Conservation (phyloP, 2,888 invertebrate genomes). For the Gortyna flavago region DNA sequence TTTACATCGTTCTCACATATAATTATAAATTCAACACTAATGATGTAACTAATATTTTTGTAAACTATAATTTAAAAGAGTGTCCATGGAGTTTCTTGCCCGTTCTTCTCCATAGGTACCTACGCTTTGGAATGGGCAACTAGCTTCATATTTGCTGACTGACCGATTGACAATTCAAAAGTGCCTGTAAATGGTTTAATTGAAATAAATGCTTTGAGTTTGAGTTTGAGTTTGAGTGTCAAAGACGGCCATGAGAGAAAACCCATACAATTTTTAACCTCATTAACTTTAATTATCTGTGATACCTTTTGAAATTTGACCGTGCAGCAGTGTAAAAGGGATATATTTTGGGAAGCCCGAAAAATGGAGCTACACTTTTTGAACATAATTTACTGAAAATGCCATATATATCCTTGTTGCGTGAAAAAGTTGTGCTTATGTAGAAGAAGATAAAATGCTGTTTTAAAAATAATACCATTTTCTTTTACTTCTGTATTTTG, state of each 20-base stretch:
- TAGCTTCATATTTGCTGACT: too few species aligned
- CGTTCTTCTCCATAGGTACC: too few species aligned
- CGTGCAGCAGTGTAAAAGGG: conserved; percentile 5
- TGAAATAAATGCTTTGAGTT: too few species aligned
- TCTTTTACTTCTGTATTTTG: not conserved
- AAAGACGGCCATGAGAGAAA: conserved; percentile 25
- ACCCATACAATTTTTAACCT: conserved; percentile 31
- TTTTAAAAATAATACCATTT: not conserved
- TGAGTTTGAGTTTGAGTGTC: too few species aligned
- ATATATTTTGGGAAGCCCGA: not conserved
- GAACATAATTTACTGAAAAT: conserved; percentile 20
- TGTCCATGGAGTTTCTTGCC: too few species aligned
- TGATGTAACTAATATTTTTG: too few species aligned
- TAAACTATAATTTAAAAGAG: too few species aligned
- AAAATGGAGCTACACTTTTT: conserved; percentile 19
- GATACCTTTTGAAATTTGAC: conserved; percentile 47
- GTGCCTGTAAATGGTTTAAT: too few species aligned
- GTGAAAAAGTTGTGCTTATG: not conserved
- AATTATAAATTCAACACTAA: too few species aligned
- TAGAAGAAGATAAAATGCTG: not conserved
- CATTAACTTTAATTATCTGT: conserved; percentile 17
- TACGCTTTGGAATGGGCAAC: too few species aligned
- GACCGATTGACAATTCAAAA: too few species aligned
- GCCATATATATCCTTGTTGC: not conserved
- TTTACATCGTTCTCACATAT: too few species aligned